Base-by-base conservation (phyloP, 2,113 vertebrate species). In the Myxocyprinus asiaticus region DNA sequence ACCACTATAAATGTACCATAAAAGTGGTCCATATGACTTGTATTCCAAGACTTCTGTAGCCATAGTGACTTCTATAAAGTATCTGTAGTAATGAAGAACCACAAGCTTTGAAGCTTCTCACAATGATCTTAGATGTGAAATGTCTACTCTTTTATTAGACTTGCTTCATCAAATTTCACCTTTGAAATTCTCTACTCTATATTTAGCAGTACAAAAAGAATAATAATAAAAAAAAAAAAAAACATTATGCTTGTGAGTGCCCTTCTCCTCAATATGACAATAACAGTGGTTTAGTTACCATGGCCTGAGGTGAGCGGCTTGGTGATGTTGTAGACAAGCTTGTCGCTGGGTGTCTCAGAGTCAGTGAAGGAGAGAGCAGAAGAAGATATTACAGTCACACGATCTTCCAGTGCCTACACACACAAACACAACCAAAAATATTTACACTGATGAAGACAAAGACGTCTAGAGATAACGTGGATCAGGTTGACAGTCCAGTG, bases 321-420 rank as follows among this genome's bases (percentile, higher is more conserved):
- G 9, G 97, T 99, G 91, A 99, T 90, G 47, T 96, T 98, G 89
- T 96, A 99, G 45, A 95, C 58, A 72, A 98, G 93, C 84, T 96
- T 94, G 67, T 94, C 89, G 14, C 88, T 94, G 63, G 95, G 93
- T 70, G 90, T 90, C 83, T 95, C 93, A 0, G 94, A 89, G 86
- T 96, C 95, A 71, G 94, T 42, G 85, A 98, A 98, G 80, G 96
- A 95, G 43, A 99, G 92, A 66, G 95, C 95, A 69, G 93, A 90
- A 2, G 96, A 88, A 7, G 94, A 93, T 85, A 99, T 94, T 86
- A 93, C 91, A 2, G 96, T 99, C 83, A 96, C 90, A 0, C 91
- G 92, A 83, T 98, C 94, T 90, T 98, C 96, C 83, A 93, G 88
- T 69, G 96, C 98, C 98, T 99, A 87, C 22, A 67, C 4, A 56